Percentiles rank a stretch among this genome's conserved stretches.
phyloP scores from a whole-genome alignment of 2,113 vertebrate species.

The Lepidothrix coronata region DNA sequence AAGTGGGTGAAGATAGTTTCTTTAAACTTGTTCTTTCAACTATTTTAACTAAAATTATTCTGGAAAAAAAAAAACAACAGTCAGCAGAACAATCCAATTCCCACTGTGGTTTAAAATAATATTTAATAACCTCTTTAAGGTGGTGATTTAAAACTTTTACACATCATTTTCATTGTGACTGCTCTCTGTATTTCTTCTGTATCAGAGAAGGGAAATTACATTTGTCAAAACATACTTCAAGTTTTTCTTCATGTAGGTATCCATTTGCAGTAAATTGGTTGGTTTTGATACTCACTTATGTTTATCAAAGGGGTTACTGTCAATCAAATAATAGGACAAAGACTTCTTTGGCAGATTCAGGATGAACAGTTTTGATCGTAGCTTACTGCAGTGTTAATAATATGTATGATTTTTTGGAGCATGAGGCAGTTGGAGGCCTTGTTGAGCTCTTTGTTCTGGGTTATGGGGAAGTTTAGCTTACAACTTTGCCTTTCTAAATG shows the following conservation, averaged over 20 bases:
- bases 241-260: background rate
- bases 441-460: background rate
- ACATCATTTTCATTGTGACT: background rate
- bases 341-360: background rate
- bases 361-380: background rate
- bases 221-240: background rate
- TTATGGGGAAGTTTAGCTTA: background rate
- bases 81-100: slow-evolving; percentile 11
- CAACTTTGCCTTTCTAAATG: background rate
- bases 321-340: background rate
- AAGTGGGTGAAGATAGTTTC: slow-evolving; percentile 1
- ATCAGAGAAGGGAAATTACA: background rate
- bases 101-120: slow-evolving; percentile 12
- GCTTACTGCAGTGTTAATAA: background rate
- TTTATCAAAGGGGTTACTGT: background rate
- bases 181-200: background rate
- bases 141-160: background rate
- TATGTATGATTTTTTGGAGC: background rate
- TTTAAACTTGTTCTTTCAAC: slow-evolving; percentile 33
- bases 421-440: background rate
- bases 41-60: slow-evolving; percentile 16
- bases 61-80: background rate
- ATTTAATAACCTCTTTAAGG: slow-evolving; percentile 15
- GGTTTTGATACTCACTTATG: background rate
- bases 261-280: background rate